Evolutionary conservation across 1,140 invertebrate species (phyloP).

Genomic region (Venustaconcha ellipsiformis): DNA sequence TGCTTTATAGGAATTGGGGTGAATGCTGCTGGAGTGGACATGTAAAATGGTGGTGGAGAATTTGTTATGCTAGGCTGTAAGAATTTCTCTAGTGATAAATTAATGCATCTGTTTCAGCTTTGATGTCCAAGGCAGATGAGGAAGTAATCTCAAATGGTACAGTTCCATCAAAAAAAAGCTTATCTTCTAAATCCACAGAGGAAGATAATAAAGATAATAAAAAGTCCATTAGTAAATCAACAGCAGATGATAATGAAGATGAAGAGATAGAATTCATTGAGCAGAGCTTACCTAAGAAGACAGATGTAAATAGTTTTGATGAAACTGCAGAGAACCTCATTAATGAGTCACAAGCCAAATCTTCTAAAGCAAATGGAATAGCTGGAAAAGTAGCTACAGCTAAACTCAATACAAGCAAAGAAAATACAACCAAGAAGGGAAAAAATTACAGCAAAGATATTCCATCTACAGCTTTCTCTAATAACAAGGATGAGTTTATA

Average conservation of each 20-base stretch:
- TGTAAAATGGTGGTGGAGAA: too few species aligned
- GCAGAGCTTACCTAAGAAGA: constrained; percentile 57
- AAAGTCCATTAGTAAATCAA: constrained; percentile 38
- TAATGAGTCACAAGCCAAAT: constrained; percentile 61
- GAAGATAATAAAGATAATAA: constrained; percentile 52
- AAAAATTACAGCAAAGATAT: constrained; percentile 63
- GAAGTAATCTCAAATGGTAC: constrained; percentile 67
- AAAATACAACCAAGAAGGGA: constrained; percentile 59
- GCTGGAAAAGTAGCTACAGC: constrained; percentile 41
- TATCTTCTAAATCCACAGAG: constrained; percentile 8
- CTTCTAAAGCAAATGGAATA: constrained; percentile 54
- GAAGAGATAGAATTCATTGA: constrained; percentile 65
- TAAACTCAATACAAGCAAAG: constrained; percentile 63
- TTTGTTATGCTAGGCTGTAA: too few species aligned
- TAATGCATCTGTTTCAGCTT: constrained; percentile 47
- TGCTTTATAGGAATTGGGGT: too few species aligned
- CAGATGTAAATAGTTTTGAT: constrained; percentile 66
- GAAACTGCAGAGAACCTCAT: constrained; percentile 61
- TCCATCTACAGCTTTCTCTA: constrained; percentile 57
- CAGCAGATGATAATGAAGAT: constrained; percentile 56
- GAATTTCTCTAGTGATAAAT: too few species aligned
- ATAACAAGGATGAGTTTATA: constrained; percentile 63
- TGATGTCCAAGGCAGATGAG: constrained; percentile 65
- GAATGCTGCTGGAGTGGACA: too few species aligned
- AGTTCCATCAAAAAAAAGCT: constrained; percentile 49